These are phyloP conservation scores for Palythoa caribaeorum DNA, from an alignment of 92 coral and sea anemone species.

Conservation along the genomic window DNA sequence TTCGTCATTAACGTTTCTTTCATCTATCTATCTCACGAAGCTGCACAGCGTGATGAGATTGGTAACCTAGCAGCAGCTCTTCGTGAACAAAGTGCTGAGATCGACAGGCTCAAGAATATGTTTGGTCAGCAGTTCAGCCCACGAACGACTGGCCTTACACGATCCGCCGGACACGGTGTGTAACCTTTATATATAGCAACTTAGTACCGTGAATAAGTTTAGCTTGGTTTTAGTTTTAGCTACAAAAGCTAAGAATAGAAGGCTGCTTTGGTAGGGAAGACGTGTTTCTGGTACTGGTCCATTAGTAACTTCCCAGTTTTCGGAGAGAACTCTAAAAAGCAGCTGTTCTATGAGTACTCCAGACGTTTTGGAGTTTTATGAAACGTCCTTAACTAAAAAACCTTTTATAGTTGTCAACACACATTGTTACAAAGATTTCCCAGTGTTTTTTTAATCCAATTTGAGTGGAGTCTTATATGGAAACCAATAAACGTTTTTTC, in stretches of 20 bases:
- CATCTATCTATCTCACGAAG: slow-evolving; percentile 32
- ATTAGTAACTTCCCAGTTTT: not conserved
- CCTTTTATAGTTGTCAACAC: too few species aligned
- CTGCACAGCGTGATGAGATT: slow-evolving; percentile 80
- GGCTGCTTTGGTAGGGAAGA: not conserved
- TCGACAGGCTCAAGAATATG: slow-evolving; percentile 74
- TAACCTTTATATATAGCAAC: not conserved
- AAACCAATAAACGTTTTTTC: too few species aligned
- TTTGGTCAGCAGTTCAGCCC: slow-evolving; percentile 55
- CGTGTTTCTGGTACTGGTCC: not conserved
- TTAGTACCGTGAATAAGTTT: not conserved
- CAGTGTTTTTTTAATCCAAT: too few species aligned
- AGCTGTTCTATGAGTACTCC: too few species aligned
- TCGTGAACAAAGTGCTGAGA: slow-evolving; percentile 77
- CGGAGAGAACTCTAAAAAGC: too few species aligned
- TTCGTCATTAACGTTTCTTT: not conserved
- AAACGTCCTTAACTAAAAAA: not conserved
- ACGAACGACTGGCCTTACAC: not conserved
- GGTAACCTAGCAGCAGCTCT: slow-evolving; percentile 88
- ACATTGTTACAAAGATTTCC: too few species aligned
- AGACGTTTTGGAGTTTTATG: not conserved
- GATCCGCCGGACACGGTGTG: slow-evolving; percentile 15
- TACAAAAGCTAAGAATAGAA: not conserved
- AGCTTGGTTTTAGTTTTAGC: not conserved
- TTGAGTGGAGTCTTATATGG: too few species aligned